Percentiles rank a stretch among this genome's conserved stretches.
Conservation (phyloP, 1,140 invertebrate genomes). For the Rhizoglyphus robini region DNA sequence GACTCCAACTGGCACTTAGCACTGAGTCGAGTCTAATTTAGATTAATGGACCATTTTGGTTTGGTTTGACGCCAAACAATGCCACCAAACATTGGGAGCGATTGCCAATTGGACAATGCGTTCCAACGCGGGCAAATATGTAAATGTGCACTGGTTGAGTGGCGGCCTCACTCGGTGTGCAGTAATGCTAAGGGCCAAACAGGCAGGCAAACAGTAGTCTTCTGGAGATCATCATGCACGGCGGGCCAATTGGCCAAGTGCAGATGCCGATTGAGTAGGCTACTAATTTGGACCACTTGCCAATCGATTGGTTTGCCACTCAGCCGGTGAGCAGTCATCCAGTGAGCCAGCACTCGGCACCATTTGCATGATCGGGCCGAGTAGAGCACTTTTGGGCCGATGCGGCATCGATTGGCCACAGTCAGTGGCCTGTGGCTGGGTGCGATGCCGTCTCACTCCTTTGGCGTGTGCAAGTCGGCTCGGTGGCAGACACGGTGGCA, state of each 20-base stretch:
- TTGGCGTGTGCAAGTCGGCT: neutral
- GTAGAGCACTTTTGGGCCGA: no score
- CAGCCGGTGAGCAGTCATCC: no score
- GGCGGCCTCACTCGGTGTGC: neutral
- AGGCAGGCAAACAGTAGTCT: neutral
- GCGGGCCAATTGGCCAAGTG: neutral
- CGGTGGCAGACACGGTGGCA: neutral
- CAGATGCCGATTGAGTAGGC: constrained; percentile 12
- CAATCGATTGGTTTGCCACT: constrained; percentile 1
- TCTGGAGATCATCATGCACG: constrained; percentile 6
- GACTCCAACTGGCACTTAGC: neutral
- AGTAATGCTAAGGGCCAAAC: neutral
- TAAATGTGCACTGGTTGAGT: neutral
- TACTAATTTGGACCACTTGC: neutral
- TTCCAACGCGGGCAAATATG: neutral
- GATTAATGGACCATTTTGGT: neutral
- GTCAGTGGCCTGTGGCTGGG: neutral
- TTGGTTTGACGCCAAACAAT: neutral
- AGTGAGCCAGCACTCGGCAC: no score
- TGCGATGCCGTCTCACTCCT: neutral
- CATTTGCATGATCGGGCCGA: no score
- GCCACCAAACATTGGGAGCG: neutral
- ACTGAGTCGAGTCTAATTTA: neutral
- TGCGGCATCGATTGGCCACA: neutral
- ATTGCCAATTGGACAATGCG: no score